Evolutionary conservation across 1,140 invertebrate genomes (phyloP).

Genomic region (Heliothis subflexa): DNA sequence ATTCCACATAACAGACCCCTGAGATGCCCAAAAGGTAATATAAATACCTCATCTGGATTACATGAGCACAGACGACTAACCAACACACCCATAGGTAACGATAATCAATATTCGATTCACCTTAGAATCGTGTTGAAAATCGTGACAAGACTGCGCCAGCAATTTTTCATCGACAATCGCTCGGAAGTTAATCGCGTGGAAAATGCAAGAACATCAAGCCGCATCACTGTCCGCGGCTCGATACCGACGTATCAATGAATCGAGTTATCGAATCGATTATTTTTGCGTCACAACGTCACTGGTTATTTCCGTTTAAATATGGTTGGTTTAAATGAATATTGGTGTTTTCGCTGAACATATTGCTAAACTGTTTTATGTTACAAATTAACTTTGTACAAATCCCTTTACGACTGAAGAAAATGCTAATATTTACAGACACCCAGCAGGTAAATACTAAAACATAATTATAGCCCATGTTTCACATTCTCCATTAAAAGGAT

Average conservation of each 20-base stretch:
- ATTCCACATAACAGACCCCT: too few relatives aligned
- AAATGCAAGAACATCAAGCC: slow-evolving; percentile 65
- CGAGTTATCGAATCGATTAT: slow-evolving; percentile 26
- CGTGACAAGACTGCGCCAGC: slow-evolving; percentile 53
- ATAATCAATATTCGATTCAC: slow-evolving; percentile 56
- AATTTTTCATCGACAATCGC: slow-evolving; percentile 68
- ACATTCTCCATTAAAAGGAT: not conserved
- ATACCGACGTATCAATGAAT: slow-evolving; percentile 22
- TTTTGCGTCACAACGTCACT: slow-evolving; percentile 29
- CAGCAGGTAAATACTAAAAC: too few relatives aligned
- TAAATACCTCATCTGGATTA: slow-evolving; percentile 26
- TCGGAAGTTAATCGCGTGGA: slow-evolving; percentile 65
- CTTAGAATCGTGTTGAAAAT: slow-evolving; percentile 40
- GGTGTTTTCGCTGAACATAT: slow-evolving; percentile 7
- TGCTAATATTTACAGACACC: too few relatives aligned
- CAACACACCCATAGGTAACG: slow-evolving; percentile 22
- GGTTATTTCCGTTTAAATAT: slow-evolving; percentile 29
- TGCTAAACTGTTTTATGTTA: slow-evolving; percentile 2
- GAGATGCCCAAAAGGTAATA: not conserved
- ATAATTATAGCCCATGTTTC: not conserved
- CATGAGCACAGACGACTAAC: not conserved
- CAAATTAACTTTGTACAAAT: not conserved
- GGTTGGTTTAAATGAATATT: slow-evolving; percentile 21
- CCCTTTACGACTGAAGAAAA: too few relatives aligned
- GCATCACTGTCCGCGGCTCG: slow-evolving; percentile 20